Conservation (phyloP, 2,797 vertebrate genomes). For the Tragopan temminckii region DNA sequence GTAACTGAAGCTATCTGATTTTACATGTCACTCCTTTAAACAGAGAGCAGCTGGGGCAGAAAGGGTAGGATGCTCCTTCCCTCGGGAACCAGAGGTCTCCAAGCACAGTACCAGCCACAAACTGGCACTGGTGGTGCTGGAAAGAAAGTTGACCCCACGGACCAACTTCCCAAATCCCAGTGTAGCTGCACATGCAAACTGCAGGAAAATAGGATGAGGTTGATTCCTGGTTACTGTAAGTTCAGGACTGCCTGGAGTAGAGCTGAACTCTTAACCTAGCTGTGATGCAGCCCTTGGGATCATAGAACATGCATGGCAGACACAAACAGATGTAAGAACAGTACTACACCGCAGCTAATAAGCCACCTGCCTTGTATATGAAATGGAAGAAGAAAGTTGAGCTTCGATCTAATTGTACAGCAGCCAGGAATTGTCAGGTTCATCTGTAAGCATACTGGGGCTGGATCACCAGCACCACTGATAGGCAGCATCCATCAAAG, state of each 20-base stretch:
- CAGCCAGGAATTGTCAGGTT: neutral
- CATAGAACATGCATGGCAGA: neutral
- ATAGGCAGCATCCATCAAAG: neutral
- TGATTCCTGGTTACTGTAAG: neutral
- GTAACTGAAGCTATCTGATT: neutral
- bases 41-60: neutral
- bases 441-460: neutral
- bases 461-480: neutral
- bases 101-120: neutral
- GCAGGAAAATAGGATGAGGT: rapidly evolving
- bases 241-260: neutral
- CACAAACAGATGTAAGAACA: neutral
- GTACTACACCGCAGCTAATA: neutral
- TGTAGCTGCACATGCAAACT: neutral
- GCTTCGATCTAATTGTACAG: neutral
- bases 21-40: neutral
- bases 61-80: neutral
- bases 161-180: neutral
- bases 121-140: neutral
- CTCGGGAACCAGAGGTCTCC: neutral
- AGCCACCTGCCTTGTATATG: neutral
- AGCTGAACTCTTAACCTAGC: neutral
- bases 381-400: neutral
- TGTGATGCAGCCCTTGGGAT: neutral
- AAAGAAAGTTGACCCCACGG: neutral